Conservation (phyloP, 1,140 invertebrate genomes). For the Oryzaephilus surinamensis region DNA sequence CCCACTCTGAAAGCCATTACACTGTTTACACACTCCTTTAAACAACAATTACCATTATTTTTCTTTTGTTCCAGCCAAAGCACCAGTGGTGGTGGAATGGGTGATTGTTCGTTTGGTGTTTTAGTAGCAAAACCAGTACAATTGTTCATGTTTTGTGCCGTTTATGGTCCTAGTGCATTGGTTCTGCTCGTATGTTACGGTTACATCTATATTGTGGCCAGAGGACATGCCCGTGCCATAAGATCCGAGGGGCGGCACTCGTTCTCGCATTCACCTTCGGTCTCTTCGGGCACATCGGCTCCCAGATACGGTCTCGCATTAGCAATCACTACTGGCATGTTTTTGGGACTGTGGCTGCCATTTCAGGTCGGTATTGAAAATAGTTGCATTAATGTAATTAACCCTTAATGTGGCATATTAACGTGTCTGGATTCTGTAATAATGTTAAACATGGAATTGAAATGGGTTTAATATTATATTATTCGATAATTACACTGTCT, state of each 20-base stretch:
- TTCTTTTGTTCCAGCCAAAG: too few species aligned
- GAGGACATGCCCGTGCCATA: constrained; percentile 53
- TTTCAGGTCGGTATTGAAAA: constrained; percentile 43
- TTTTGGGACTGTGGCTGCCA: constrained; percentile 51
- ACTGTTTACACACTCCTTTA: too few species aligned
- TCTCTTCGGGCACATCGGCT: constrained; percentile 12
- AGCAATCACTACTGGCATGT: constrained; percentile 50
- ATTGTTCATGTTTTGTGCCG: constrained; percentile 42
- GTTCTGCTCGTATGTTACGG: constrained; percentile 51
- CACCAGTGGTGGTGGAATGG: constrained; percentile 11
- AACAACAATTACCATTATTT: too few species aligned
- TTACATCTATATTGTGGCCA: constrained; percentile 54
- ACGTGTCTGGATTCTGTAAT: too few species aligned
- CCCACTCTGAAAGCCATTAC: too few species aligned
- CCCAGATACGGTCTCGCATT: constrained; percentile 51
- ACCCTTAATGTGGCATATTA: too few species aligned
- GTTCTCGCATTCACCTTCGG: constrained; percentile 5
- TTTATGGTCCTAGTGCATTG: constrained; percentile 47
- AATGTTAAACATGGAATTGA: too few species aligned
- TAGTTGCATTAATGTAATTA: neutral
- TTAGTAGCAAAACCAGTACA: constrained; percentile 40
- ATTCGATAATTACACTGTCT: too few species aligned
- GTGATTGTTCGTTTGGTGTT: constrained; percentile 39
- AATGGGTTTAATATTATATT: too few species aligned
- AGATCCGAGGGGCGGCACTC: constrained; percentile 50